Conservation (phyloP, 2,113 vertebrate genomes). For the Neopipo cinnamomea region DNA sequence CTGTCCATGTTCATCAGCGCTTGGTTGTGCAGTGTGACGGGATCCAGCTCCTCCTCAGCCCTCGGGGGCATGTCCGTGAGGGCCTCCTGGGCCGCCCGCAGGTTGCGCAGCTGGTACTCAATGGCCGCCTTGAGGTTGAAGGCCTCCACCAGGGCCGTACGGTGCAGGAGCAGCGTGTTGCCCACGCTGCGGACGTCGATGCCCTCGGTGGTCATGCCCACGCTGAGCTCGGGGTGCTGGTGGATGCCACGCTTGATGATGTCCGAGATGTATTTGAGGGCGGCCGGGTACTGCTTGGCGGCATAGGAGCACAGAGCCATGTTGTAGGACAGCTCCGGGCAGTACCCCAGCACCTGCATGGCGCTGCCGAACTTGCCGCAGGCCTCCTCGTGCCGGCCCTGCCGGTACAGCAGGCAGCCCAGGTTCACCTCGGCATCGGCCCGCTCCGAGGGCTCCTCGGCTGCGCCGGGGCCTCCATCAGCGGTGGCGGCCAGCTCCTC, state of each 20-base stretch:
- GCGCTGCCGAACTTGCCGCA: conserved; percentile 84
- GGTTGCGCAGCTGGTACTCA: conserved; percentile 88
- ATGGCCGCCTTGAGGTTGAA: conserved; percentile 97
- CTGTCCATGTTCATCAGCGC: conserved; percentile 92
- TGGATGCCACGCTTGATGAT: conserved; percentile 89
- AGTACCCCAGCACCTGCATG: conserved; percentile 87
- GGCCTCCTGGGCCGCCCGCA: conserved; percentile 84
- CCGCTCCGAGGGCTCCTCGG: conserved; percentile 65
- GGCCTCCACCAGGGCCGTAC: conserved; percentile 91
- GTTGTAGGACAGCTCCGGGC: conserved; percentile 89
- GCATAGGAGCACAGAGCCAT: conserved; percentile 89
- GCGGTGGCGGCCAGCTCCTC: conserved; percentile 73
- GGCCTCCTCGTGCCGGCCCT: conserved; percentile 89
- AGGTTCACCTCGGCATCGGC: conserved; percentile 84
- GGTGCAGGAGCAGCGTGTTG: conserved; percentile 91
- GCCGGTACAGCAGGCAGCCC: conserved; percentile 91
- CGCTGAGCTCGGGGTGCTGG: conserved; percentile 91
- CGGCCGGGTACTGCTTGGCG: conserved; percentile 81
- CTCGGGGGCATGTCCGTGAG: conserved; percentile 94
- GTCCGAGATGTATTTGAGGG: conserved; percentile 85
- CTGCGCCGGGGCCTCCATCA: background rate
- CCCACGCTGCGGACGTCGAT: conserved; percentile 92
- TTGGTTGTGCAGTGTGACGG: conserved; percentile 94
- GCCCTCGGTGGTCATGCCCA: conserved; percentile 91
- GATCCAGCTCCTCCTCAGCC: conserved; percentile 91